Evolutionary conservation across 2,797 vertebrate species (phyloP).

Genomic region (Acipenser transmontanus): DNA sequence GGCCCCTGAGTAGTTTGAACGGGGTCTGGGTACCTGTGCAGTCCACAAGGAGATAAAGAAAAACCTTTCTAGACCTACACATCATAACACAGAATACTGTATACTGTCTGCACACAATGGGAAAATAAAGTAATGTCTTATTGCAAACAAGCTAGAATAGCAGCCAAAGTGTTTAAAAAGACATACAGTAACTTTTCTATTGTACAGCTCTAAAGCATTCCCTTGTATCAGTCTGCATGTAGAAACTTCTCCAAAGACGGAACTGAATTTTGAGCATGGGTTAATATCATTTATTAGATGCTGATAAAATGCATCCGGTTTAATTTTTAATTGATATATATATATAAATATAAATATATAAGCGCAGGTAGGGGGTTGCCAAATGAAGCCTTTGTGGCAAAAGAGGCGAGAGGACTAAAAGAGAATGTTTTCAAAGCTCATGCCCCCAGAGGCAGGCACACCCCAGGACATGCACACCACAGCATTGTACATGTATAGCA

Average conservation of each 20-base stretch:
- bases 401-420: neutral
- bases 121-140: neutral
- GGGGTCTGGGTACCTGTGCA: neutral
- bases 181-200: neutral
- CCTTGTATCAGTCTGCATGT: neutral
- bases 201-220: neutral
- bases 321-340: neutral
- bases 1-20: too few relatives aligned
- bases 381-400: neutral
- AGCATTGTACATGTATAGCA: neutral
- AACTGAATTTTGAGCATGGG: neutral
- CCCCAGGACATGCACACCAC: neutral
- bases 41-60: neutral
- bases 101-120: neutral
- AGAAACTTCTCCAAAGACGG: neutral
- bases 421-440: neutral
- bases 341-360: too few relatives aligned
- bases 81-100: neutral
- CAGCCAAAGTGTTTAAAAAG: neutral
- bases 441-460: constrained; percentile 11
- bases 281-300: neutral
- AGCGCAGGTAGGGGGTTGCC: neutral
- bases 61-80: neutral
- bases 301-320: neutral
- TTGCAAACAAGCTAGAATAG: neutral